Percentiles rank a stretch among this genome's conserved stretches.
phyloP scores from a whole-genome alignment of 2,888 invertebrate genomes.

The Pyrgus malvae region DNA sequence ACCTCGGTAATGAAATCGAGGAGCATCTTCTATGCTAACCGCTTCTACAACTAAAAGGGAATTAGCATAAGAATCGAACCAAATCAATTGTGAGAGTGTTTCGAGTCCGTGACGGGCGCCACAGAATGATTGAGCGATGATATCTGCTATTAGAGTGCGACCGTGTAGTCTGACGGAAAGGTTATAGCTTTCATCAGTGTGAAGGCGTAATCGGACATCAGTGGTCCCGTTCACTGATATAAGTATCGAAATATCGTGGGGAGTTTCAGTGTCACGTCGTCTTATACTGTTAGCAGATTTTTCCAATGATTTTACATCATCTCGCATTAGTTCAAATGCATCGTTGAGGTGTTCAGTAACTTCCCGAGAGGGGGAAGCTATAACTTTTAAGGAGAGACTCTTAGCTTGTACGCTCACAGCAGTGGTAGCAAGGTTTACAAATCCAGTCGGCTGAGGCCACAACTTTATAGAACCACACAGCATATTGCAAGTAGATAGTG shows the following conservation, averaged over 20 bases:
- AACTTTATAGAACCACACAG: slow-evolving; percentile 88
- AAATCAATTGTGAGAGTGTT: slow-evolving; percentile 89
- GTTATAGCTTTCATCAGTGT: slow-evolving; percentile 89
- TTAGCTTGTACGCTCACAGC: slow-evolving; percentile 82
- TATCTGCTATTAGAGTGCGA: slow-evolving; percentile 79
- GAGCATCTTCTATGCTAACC: slow-evolving; percentile 88
- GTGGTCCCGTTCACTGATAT: slow-evolving; percentile 78
- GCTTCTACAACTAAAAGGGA: slow-evolving; percentile 84
- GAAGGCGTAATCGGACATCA: slow-evolving; percentile 82
- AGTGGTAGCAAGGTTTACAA: slow-evolving; percentile 84
- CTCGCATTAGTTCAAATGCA: slow-evolving; percentile 77
- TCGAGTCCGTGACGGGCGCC: slow-evolving; percentile 90
- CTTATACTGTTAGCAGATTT: slow-evolving; percentile 50
- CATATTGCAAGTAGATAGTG: slow-evolving; percentile 89
- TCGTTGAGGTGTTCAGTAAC: slow-evolving; percentile 66
- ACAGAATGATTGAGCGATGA: slow-evolving; percentile 86
- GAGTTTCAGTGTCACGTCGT: slow-evolving; percentile 51
- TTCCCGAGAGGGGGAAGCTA: slow-evolving; percentile 58
- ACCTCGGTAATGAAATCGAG: slow-evolving; percentile 90
- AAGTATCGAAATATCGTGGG: slow-evolving; percentile 68
- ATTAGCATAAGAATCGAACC: slow-evolving; percentile 87
- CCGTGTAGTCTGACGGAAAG: slow-evolving; percentile 79
- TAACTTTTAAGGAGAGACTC: slow-evolving; percentile 71
- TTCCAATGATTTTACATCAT: slow-evolving; percentile 74
- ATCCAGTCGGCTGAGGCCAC: slow-evolving; percentile 91